A percentile compares a stretch with the other conserved stretches of the same genome.
These are phyloP conservation scores for Distichodus sexfasciatus DNA, from an alignment of 2,797 vertebrate species.

Conservation along the genomic window DNA sequence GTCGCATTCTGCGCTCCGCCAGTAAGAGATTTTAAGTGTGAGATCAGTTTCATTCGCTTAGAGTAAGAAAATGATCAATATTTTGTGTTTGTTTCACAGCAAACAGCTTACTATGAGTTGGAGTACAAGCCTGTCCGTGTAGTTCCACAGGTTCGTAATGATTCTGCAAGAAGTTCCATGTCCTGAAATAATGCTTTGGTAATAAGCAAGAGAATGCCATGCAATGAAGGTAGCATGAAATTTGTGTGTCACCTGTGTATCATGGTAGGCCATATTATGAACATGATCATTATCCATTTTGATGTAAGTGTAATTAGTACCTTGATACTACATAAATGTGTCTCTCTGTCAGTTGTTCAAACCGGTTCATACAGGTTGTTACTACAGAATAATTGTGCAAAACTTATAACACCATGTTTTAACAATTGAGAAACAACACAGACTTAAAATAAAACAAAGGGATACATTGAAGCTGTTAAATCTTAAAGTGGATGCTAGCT, in stretches of 20 bases:
- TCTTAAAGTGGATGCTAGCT: too few relatives aligned
- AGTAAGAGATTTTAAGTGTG: constrained; percentile 45
- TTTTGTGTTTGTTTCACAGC: constrained; percentile 1
- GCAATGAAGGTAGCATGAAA: neutral
- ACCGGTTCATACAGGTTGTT: too few relatives aligned
- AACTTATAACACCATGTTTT: too few relatives aligned
- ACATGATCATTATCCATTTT: too few relatives aligned
- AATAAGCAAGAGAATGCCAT: neutral
- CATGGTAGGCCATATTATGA: too few relatives aligned
- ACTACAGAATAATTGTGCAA: too few relatives aligned
- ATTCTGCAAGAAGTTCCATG: neutral
- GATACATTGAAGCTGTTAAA: too few relatives aligned
- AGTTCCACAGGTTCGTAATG: constrained; percentile 14
- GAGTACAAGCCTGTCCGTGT: constrained; percentile 16
- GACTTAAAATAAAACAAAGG: too few relatives aligned
- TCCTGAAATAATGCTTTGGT: neutral
- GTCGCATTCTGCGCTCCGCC: constrained; percentile 60
- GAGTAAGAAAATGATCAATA: neutral
- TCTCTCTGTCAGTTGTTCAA: too few relatives aligned
- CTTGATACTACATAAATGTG: too few relatives aligned
- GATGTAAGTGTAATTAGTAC: too few relatives aligned
- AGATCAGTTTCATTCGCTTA: neutral
- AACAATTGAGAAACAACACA: too few relatives aligned
- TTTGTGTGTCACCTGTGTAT: neutral
- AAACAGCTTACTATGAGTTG: constrained; percentile 14